phyloP scores from a whole-genome alignment of 2,888 invertebrate genomes.

The Andrena chrysosceles region DNA sequence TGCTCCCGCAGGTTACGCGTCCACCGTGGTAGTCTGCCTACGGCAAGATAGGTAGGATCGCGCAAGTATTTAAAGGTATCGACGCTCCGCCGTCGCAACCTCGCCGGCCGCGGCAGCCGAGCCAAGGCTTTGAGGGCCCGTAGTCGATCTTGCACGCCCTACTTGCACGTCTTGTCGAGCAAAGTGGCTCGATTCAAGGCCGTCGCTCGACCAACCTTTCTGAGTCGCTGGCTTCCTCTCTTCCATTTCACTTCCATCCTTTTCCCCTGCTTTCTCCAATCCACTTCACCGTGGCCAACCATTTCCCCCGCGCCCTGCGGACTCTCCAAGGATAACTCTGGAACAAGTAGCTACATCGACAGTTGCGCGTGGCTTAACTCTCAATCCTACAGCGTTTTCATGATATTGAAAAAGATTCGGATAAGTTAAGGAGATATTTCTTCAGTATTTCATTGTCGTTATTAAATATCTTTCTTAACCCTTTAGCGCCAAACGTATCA shows the following conservation, averaged over 20 bases:
- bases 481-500: too few relatives aligned
- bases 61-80: constrained; percentile 66
- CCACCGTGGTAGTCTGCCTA: too few relatives aligned
- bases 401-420: too few relatives aligned
- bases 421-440: too few relatives aligned
- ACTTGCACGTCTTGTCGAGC: constrained; percentile 64
- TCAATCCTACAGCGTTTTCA: too few relatives aligned
- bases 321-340: too few relatives aligned
- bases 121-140: constrained; percentile 60
- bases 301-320: too few relatives aligned
- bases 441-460: too few relatives aligned
- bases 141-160: constrained; percentile 61
- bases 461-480: too few relatives aligned
- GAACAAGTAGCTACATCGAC: too few relatives aligned
- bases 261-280: background rate
- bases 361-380: too few relatives aligned
- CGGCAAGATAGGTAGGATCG: constrained; percentile 10
- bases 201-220: constrained; percentile 51
- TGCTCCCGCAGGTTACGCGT: background rate
- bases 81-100: constrained; percentile 25
- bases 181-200: constrained; percentile 67
- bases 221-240: constrained; percentile 47
- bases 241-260: constrained; percentile 1
- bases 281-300: too few relatives aligned
- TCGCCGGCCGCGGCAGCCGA: constrained; percentile 3